Base-by-base conservation (phyloP, 2,797 vertebrate genomes). In the Lophius americanus region DNA sequence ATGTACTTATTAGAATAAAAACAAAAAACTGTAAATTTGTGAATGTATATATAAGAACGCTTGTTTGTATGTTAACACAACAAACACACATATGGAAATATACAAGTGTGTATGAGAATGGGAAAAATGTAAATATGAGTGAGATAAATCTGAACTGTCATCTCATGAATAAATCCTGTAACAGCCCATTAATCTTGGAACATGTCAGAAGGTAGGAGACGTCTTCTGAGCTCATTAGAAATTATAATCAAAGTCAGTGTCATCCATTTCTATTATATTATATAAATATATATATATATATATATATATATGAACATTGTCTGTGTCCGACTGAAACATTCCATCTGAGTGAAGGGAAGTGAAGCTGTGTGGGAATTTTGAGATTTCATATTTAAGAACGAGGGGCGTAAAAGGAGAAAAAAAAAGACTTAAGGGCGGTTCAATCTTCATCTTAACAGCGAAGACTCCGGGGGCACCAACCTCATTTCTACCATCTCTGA, bases 401-500 rank as follows among this genome's bases (percentile, higher is more conserved):
- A 23, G 1, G 23, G 23, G 23, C 23, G 23, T 1, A 23, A 23
- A 23, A 23, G 23, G 2, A 23, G 12, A 3, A 33, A 61, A 35
- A 33, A 47, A 72, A 69, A 7, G 49, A 62, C 37, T 61, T 67
- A 51, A 62, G 67, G 56, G 41, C 5, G n/a, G 35, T 32, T 47
- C 54, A 60, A 64, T 68, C 51, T 65, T 76, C 47, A 78, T 62
- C 64, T 71, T 39, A 68, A n/a, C 54, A 9, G 0, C 43, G 69
- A 63, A 66, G 61, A 81, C 60, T 64, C 35, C 48, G 49, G 69
- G 66, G 58, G 6, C 55, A 60, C 53, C 60, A 62, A 80, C 59
- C 62, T 82, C 57, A 81, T 82, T 78, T 76, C 68, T 72, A 51
- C 62, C 32, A 35, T 61, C 68, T 68, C 54, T 64, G 64, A 76